Evolutionary conservation across 2,888 invertebrate species (phyloP).

Genomic region (Philereme vetulata): DNA sequence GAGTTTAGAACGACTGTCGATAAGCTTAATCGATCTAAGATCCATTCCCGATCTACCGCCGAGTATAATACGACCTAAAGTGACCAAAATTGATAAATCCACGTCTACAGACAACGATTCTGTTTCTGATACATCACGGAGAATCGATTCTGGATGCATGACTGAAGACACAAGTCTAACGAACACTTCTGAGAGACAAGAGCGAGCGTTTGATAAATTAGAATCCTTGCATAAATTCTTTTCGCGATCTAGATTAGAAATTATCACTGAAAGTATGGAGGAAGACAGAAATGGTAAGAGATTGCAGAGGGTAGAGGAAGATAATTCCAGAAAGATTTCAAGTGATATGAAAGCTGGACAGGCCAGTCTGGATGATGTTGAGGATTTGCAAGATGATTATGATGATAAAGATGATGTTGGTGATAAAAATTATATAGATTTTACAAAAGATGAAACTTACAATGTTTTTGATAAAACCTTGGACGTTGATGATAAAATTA

Average conservation of each 20-base stretch:
- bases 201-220: constrained; percentile 70
- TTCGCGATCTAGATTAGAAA: constrained; percentile 73
- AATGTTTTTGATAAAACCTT: constrained; percentile 30
- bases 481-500: background rate
- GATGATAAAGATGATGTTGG: constrained; percentile 35
- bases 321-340: constrained; percentile 34
- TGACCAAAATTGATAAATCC: constrained; percentile 68
- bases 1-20: constrained; percentile 63
- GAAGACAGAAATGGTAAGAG: constrained; percentile 44
- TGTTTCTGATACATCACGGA: constrained; percentile 61
- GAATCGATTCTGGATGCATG: constrained; percentile 69
- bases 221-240: constrained; percentile 76
- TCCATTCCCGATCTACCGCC: constrained; percentile 75
- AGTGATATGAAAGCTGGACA: constrained; percentile 60
- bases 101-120: constrained; percentile 75
- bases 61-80: constrained; percentile 71
- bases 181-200: constrained; percentile 62
- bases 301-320: constrained; percentile 31
- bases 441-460: constrained; percentile 6
- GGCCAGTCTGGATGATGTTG: constrained; percentile 75
- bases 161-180: constrained; percentile 70
- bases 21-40: constrained; percentile 73
- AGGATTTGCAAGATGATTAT: constrained; percentile 70
- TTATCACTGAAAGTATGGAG: constrained; percentile 74
- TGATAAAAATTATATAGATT: constrained; percentile 4